Percentiles rank a stretch among this genome's conserved stretches.
These are phyloP conservation scores for Alligator mississippiensis DNA, from an alignment of 2,113 vertebrate genomes.

Conservation along the genomic window DNA sequence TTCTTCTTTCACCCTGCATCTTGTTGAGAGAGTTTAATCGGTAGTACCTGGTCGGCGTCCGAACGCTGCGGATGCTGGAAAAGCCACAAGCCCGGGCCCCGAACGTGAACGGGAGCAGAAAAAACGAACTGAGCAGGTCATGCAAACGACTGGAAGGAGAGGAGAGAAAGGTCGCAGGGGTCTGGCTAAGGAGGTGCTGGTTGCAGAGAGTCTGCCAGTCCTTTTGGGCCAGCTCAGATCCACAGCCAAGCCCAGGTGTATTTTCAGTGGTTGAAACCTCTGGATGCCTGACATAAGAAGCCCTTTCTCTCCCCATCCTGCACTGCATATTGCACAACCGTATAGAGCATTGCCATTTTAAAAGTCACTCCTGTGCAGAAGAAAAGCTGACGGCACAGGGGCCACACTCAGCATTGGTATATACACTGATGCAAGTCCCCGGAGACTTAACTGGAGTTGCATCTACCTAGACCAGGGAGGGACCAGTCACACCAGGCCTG, in stretches of 20 bases:
- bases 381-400: slow-evolving; percentile 23
- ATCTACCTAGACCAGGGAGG: background rate
- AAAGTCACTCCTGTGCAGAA: background rate
- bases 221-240: slow-evolving; percentile 3
- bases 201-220: background rate
- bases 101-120: background rate
- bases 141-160: background rate
- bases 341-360: slow-evolving; percentile 35
- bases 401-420: background rate
- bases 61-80: background rate
- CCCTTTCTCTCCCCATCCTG: background rate
- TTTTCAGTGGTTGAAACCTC: background rate
- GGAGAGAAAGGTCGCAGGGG: background rate
- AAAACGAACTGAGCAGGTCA: background rate
- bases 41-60: slow-evolving; percentile 73
- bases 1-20: background rate
- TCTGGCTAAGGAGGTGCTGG: background rate
- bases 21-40: background rate
- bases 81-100: background rate
- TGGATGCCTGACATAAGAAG: slow-evolving; percentile 45
- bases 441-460: background rate
- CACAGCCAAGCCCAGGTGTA: background rate
- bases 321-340: slow-evolving; percentile 75
- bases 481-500: background rate
- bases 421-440: background rate